Evolutionary conservation across 2,888 invertebrate genomes (phyloP).

Genomic region (Cryptus armator): DNA sequence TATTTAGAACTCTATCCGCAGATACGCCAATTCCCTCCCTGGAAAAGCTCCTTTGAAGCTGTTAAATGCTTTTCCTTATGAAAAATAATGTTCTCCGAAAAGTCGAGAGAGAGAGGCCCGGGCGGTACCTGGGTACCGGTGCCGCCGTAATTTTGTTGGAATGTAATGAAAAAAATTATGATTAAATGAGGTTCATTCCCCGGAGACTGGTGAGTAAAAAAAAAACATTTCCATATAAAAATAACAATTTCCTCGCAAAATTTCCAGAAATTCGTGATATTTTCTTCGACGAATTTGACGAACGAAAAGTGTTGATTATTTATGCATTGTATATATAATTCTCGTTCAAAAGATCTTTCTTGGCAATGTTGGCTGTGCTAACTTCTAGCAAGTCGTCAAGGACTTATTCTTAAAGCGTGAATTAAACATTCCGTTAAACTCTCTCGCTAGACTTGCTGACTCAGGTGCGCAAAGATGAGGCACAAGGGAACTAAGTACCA

Average conservation of each 20-base stretch:
- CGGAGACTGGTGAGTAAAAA: neutral
- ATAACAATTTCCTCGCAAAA: neutral
- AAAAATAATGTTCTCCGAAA: conserved; percentile 23
- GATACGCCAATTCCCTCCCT: neutral
- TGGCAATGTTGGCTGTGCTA: neutral
- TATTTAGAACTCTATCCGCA: neutral
- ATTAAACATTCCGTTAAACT: conserved; percentile 29
- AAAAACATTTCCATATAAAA: neutral
- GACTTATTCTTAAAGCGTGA: neutral
- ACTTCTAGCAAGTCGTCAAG: neutral
- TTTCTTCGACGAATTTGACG: neutral
- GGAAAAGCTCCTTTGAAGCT: conserved; percentile 25
- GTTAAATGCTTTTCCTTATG: conserved; percentile 35
- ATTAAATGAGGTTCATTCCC: conserved; percentile 12
- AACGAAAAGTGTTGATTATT: neutral
- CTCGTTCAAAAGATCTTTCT: neutral
- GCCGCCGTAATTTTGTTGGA: neutral
- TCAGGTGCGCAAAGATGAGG: neutral
- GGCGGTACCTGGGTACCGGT: too few species aligned
- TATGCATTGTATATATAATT: neutral
- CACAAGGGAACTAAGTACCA: neutral
- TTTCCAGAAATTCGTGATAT: neutral
- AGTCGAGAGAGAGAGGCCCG: too few species aligned
- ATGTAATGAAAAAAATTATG: conserved; percentile 8
- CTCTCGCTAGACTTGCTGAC: neutral